A percentile compares a stretch with the other conserved stretches of the same genome.
These are phyloP conservation scores for Drosophila testacea DNA, from an alignment of 2,888 invertebrate genomes.

Conservation along the genomic window DNA sequence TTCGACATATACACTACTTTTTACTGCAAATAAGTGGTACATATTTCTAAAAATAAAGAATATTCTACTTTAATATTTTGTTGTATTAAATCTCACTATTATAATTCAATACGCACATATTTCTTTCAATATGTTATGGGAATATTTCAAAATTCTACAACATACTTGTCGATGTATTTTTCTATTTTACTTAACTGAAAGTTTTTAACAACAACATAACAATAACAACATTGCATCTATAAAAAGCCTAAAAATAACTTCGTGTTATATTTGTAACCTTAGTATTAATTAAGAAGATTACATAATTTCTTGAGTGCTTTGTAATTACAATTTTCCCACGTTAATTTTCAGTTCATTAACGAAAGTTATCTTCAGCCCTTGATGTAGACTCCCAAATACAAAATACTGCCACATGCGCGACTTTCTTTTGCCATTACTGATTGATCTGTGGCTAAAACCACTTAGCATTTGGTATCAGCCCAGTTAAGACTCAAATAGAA, in stretches of 20 bases:
- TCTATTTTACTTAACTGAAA: too few species aligned
- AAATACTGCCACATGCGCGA: conserved; percentile 37
- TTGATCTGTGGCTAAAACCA: conserved; percentile 57
- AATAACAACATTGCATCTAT: too few species aligned
- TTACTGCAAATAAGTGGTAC: too few species aligned
- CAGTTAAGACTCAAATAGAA: conserved; percentile 23
- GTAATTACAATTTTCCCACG: conserved; percentile 46
- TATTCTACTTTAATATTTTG: too few species aligned
- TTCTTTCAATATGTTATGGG: too few species aligned
- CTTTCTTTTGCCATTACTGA: conserved; percentile 68
- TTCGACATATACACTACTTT: too few species aligned
- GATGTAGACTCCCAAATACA: conserved; percentile 12
- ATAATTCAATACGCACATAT: too few species aligned
- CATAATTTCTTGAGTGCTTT: conserved; percentile 12
- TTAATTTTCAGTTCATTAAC: conserved; percentile 35
- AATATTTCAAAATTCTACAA: too few species aligned
- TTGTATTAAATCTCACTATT: too few species aligned
- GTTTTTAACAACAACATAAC: too few species aligned
- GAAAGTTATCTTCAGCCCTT: conserved; percentile 36
- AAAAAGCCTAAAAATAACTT: background rate
- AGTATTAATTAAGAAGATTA: background rate
- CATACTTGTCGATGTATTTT: too few species aligned
- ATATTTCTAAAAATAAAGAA: too few species aligned
- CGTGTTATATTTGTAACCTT: background rate
- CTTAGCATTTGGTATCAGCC: conserved; percentile 52